phyloP scores from a whole-genome alignment of 2,797 vertebrate genomes.

The Acipenser transmontanus region DNA sequence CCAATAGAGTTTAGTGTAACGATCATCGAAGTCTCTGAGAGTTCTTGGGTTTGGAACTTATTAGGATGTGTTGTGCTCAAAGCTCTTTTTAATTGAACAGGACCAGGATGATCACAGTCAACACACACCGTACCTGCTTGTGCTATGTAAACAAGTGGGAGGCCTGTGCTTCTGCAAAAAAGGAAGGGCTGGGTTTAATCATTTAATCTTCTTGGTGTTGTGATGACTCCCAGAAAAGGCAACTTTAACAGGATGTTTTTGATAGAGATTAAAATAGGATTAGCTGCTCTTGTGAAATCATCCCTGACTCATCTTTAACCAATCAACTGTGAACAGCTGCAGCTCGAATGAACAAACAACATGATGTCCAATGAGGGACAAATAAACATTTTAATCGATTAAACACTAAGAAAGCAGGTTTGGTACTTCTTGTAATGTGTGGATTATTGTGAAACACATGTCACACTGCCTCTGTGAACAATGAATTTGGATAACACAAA shows the following conservation, averaged over 20 bases:
- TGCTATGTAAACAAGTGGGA: constrained; percentile 1
- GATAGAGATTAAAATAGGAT: constrained; percentile 37
- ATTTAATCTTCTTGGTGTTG: constrained; percentile 32
- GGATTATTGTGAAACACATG: no score
- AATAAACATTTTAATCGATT: constrained; percentile 18
- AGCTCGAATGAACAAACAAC: constrained; percentile 16
- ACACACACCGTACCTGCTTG: neutral
- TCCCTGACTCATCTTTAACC: constrained; percentile 34
- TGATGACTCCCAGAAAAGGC: constrained; percentile 38
- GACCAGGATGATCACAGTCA: neutral
- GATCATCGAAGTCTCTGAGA: neutral
- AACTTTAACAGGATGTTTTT: constrained; percentile 43
- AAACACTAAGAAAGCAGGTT: neutral
- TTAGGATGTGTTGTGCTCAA: neutral
- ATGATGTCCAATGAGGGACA: constrained; percentile 7
- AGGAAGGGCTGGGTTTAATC: constrained; percentile 27
- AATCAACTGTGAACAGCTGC: constrained; percentile 27
- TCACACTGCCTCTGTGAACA: no score
- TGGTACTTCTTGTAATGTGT: neutral
- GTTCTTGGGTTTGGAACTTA: neutral
- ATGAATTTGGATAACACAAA: no score
- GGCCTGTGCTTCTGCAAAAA: constrained; percentile 23
- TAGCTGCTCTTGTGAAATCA: constrained; percentile 28
- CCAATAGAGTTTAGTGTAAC: neutral
- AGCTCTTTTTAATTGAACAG: neutral